These are phyloP conservation scores for Ips typographus DNA, from an alignment of 1,140 invertebrate genomes.

Conservation along the genomic window DNA sequence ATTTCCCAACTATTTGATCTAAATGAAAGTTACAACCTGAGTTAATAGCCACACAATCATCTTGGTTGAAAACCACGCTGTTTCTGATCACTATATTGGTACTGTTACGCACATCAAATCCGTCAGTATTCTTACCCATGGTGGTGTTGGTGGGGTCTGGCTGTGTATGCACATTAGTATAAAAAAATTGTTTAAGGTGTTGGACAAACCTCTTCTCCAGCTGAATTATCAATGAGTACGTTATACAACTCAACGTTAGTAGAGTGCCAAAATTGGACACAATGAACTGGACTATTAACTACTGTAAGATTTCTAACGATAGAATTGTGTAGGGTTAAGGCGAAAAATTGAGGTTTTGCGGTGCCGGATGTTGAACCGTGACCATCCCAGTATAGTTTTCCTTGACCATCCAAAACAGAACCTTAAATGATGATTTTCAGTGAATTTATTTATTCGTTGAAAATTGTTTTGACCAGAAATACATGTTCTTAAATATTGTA, in stretches of 20 bases:
- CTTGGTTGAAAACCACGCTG: constrained; percentile 21
- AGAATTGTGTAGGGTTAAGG: constrained; percentile 3
- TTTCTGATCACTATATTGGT: constrained; percentile 19
- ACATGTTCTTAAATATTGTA: too few relatives aligned
- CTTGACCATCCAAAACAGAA: constrained; percentile 15
- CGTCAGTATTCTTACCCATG: constrained; percentile 32
- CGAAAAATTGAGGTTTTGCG: constrained; percentile 16
- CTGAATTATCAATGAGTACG: constrained; percentile 18
- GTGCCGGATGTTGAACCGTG: constrained; percentile 11
- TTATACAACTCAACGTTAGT: constrained; percentile 10
- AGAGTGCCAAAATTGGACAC: constrained; percentile 14
- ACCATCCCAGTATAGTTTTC: constrained; percentile 25
- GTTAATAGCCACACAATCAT: constrained; percentile 29
- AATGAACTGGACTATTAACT: constrained; percentile 17
- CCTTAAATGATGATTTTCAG: not conserved
- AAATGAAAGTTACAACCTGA: constrained; percentile 4
- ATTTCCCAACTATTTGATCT: not conserved
- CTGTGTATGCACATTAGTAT: constrained; percentile 1
- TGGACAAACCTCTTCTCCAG: constrained; percentile 1
- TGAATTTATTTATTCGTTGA: not conserved
- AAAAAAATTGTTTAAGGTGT: not conserved
- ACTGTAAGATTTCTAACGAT: constrained; percentile 1
- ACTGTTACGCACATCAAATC: constrained; percentile 16
- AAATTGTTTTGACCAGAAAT: too few relatives aligned
- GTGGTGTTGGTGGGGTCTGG: not conserved